Evolutionary conservation across 2,113 vertebrate species (phyloP).

Genomic region (Oreochromis aureus): DNA sequence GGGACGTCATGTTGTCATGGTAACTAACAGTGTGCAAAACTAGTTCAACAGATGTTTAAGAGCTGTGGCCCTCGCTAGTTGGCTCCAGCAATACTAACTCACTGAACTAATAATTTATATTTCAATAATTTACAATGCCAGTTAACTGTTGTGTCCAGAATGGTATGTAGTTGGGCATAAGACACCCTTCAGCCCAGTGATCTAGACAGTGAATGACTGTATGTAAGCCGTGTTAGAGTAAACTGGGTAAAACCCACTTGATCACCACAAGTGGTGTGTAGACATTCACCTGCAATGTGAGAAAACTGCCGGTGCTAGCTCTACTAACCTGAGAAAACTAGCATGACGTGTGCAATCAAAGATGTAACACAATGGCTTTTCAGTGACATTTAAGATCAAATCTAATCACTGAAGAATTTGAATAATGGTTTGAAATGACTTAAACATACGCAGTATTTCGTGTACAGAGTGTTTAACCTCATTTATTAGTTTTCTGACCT

Average conservation of each 20-base stretch:
- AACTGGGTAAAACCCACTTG: not conserved
- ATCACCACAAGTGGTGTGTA: not conserved
- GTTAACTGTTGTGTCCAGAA: not conserved
- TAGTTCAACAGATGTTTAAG: not conserved
- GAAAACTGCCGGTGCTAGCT: not conserved
- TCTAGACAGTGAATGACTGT: not conserved
- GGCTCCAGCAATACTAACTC: not conserved
- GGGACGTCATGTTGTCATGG: not conserved
- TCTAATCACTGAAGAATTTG: not conserved
- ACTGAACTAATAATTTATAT: not conserved
- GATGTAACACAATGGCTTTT: not conserved
- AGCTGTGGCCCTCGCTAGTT: not conserved
- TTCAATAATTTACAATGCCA: not conserved
- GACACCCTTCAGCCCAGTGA: not conserved
- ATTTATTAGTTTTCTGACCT: not conserved
- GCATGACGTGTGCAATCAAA: not conserved
- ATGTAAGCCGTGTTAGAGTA: not conserved
- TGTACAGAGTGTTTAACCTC: not conserved
- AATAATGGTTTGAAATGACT: not conserved
- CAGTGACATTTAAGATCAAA: not conserved
- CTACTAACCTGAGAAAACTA: not conserved
- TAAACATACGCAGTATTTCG: not conserved
- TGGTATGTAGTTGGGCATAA: not conserved
- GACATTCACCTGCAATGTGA: not conserved
- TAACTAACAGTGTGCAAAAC: not conserved